These are phyloP conservation scores for Anthrax anthrax DNA, from an alignment of 2,888 invertebrate genomes.

Conservation along the genomic window DNA sequence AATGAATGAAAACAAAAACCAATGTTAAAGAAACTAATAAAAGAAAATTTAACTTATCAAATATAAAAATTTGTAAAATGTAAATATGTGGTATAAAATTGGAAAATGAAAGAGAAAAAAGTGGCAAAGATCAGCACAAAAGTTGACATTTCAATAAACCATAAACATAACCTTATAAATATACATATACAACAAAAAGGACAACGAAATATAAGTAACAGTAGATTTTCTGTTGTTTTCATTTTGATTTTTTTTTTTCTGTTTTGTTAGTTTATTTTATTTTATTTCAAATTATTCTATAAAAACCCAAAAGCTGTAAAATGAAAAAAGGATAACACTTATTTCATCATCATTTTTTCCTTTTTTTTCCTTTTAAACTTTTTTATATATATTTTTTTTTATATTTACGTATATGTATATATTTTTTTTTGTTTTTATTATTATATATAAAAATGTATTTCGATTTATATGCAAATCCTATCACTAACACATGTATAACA, in stretches of 20 bases:
- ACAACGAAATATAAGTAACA: too few relatives aligned
- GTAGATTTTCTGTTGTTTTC: too few relatives aligned
- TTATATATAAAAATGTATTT: background rate
- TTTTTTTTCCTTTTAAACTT: background rate
- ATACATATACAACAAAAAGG: slow-evolving; percentile 12
- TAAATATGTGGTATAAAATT: too few relatives aligned
- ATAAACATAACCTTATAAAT: slow-evolving; percentile 25
- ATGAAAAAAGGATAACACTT: background rate
- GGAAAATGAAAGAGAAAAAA: background rate
- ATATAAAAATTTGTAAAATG: slow-evolving; percentile 1
- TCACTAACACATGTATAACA: slow-evolving; percentile 3
- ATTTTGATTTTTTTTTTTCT: too few relatives aligned
- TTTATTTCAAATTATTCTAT: too few relatives aligned
- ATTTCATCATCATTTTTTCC: background rate
- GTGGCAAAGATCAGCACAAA: slow-evolving; percentile 25
- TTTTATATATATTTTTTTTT: background rate
- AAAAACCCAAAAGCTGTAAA: background rate
- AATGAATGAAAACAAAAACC: background rate
- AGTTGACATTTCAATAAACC: slow-evolving; percentile 35
- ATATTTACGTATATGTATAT: background rate
- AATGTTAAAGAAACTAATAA: slow-evolving; percentile 4
- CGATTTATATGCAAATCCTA: slow-evolving; percentile 9
- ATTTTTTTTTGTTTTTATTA: background rate
- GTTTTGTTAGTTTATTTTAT: background rate
- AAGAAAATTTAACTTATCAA: slow-evolving; percentile 7